A percentile compares a stretch with the other conserved stretches of the same genome.
phyloP scores from a whole-genome alignment of 2,113 vertebrate genomes.

The Aythya baeri region DNA sequence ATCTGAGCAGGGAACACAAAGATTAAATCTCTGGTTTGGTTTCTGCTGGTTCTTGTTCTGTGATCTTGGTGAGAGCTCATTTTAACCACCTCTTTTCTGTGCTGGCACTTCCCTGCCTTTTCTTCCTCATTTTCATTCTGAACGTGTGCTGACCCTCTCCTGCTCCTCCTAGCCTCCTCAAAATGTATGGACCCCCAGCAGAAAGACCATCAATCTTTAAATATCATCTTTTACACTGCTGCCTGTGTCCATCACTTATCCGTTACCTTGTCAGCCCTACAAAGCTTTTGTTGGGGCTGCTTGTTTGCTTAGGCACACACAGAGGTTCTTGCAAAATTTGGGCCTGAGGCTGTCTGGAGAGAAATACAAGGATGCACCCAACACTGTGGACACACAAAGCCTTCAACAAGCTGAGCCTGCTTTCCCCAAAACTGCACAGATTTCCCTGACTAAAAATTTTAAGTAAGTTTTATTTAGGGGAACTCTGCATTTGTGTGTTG shows the following conservation, averaged over 20 bases:
- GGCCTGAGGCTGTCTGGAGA: background rate
- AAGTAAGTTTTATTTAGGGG: background rate
- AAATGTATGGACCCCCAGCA: fast-evolving
- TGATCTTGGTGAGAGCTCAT: background rate
- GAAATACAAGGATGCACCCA: background rate
- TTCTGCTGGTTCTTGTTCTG: background rate
- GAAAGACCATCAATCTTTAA: background rate
- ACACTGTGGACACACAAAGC: fast-evolving
- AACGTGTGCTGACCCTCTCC: background rate
- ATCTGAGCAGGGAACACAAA: background rate
- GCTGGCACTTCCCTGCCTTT: background rate
- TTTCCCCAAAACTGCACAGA: background rate
- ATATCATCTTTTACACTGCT: background rate
- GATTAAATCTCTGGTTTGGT: background rate
- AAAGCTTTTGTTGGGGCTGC: background rate
- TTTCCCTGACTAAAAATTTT: background rate
- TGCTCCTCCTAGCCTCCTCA: background rate
- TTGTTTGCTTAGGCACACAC: background rate
- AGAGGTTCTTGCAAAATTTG: background rate
- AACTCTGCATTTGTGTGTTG: background rate
- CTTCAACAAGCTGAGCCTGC: background rate
- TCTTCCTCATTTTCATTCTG: background rate
- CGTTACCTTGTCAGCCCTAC: background rate
- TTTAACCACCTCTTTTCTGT: background rate
- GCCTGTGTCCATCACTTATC: background rate